Percentiles rank a stretch among this genome's conserved stretches.
Conservation (phyloP, 2,888 invertebrate species). For the Steromphala cineraria region DNA sequence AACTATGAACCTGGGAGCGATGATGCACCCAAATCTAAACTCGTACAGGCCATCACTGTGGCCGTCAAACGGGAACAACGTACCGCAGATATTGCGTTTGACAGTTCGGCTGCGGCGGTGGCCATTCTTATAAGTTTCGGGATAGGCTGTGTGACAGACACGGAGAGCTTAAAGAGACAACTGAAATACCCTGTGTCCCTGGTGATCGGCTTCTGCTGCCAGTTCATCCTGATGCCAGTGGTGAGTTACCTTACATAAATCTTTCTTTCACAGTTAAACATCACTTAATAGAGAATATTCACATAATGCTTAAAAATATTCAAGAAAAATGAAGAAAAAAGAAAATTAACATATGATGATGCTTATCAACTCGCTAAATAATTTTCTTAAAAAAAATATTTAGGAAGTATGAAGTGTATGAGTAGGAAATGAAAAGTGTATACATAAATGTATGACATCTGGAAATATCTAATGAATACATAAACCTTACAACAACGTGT, state of each 20-base stretch:
- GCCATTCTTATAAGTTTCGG: slow-evolving; percentile 72
- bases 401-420: too few relatives aligned
- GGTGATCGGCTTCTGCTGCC: slow-evolving; percentile 69
- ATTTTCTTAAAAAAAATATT: too few relatives aligned
- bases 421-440: too few relatives aligned
- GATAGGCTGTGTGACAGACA: slow-evolving; percentile 72
- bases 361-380: too few relatives aligned
- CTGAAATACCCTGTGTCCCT: slow-evolving; percentile 69
- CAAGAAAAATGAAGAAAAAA: too few relatives aligned
- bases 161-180: slow-evolving; percentile 65
- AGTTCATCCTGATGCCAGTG: slow-evolving; percentile 72
- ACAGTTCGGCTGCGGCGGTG: slow-evolving; percentile 68
- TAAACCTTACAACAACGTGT: too few relatives aligned
- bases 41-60: slow-evolving; percentile 54
- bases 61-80: slow-evolving; percentile 57
- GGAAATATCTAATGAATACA: too few relatives aligned
- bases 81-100: slow-evolving; percentile 69
- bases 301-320: too few relatives aligned
- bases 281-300: too few relatives aligned
- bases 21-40: slow-evolving; percentile 46
- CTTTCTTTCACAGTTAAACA: too few relatives aligned
- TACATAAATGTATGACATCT: too few relatives aligned
- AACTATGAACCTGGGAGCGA: slow-evolving; percentile 43
- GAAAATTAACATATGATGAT: too few relatives aligned
- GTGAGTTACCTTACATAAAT: slow-evolving; percentile 50